Evolutionary conservation across 2,797 vertebrate species (phyloP).

Genomic region (Scarus forsteni): DNA sequence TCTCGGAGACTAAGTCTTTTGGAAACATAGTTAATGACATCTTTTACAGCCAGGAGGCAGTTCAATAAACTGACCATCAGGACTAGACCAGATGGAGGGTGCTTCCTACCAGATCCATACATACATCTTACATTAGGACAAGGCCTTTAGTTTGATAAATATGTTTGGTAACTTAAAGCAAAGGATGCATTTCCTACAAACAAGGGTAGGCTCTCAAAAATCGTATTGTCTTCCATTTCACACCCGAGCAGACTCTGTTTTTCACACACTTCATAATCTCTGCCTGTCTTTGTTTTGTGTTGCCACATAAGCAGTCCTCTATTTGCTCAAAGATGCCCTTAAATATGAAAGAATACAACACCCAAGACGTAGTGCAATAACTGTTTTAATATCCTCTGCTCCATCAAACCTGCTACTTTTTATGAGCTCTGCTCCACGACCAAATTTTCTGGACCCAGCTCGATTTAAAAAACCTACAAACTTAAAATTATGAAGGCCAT

Average conservation of each 20-base stretch:
- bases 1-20: too few species aligned
- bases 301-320: constrained; percentile 7
- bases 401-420: constrained; percentile 23
- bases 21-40: too few species aligned
- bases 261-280: constrained; percentile 10
- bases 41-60: too few species aligned
- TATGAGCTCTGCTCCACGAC: constrained; percentile 24
- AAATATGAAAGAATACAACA: constrained; percentile 34
- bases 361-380: constrained; percentile 26
- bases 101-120: too few species aligned
- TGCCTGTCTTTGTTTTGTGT: constrained; percentile 3
- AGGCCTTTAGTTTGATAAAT: too few species aligned
- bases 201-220: too few species aligned
- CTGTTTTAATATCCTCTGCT: constrained; percentile 50
- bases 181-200: too few species aligned
- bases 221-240: background rate
- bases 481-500: constrained; percentile 44
- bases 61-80: too few species aligned
- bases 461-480: constrained; percentile 35
- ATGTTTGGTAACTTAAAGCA: too few species aligned
- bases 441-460: constrained; percentile 16
- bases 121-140: too few species aligned
- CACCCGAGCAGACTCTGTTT: background rate
- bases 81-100: too few species aligned
- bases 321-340: constrained; percentile 31